A percentile compares a stretch with the other conserved stretches of the same genome.
Conservation (phyloP, 2,888 invertebrate species). For the Idaea straminata region DNA sequence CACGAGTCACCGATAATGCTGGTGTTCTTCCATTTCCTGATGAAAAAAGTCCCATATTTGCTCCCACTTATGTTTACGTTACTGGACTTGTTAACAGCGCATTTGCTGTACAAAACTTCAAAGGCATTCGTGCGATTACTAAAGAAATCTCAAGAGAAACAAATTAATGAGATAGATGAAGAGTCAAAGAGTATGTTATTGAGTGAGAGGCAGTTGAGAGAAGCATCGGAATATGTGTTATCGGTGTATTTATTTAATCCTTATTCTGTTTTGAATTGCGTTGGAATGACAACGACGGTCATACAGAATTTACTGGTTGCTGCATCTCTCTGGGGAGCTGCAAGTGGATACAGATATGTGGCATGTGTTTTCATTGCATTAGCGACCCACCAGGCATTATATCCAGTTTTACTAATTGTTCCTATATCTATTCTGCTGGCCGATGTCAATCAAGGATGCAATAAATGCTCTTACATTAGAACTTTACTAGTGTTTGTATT, state of each 20-base stretch:
- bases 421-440: slow-evolving; percentile 87
- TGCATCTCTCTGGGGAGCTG: slow-evolving; percentile 84
- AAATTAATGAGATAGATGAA: slow-evolving; percentile 76
- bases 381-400: slow-evolving; percentile 90
- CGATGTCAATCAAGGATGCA: slow-evolving; percentile 73
- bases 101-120: slow-evolving; percentile 85
- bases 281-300: slow-evolving; percentile 93
- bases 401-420: slow-evolving; percentile 90
- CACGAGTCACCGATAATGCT: slow-evolving; percentile 94
- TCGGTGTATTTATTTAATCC: slow-evolving; percentile 94
- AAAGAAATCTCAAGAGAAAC: slow-evolving; percentile 74
- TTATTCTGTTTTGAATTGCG: slow-evolving; percentile 91
- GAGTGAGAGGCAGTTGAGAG: slow-evolving; percentile 77
- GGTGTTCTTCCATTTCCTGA: slow-evolving; percentile 81
- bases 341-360: slow-evolving; percentile 81
- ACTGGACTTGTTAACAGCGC: slow-evolving; percentile 88
- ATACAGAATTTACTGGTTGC: slow-evolving; percentile 92
- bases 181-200: slow-evolving; percentile 79
- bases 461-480: slow-evolving; percentile 69
- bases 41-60: slow-evolving; percentile 73
- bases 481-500: slow-evolving; percentile 76
- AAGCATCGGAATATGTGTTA: slow-evolving; percentile 85
- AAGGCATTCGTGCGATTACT: slow-evolving; percentile 82
- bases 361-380: slow-evolving; percentile 86
- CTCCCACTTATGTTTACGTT: slow-evolving; percentile 84